These are phyloP conservation scores for Drosophila kurseongensis DNA, from an alignment of 1,140 invertebrate genomes.

Conservation along the genomic window DNA sequence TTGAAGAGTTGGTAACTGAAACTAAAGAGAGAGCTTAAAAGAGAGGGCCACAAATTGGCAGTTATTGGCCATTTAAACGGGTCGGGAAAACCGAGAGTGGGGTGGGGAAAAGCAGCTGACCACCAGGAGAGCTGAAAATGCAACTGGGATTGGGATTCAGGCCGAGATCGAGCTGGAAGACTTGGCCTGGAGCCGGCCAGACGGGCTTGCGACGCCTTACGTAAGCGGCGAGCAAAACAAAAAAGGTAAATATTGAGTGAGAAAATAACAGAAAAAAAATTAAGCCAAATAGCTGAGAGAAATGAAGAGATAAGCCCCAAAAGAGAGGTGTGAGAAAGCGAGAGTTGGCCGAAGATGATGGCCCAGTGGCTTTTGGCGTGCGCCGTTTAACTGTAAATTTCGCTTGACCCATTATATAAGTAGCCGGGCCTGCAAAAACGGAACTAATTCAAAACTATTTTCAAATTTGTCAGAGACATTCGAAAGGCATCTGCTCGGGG, in stretches of 20 bases:
- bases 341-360: constrained; percentile 47
- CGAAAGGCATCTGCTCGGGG: constrained; percentile 16
- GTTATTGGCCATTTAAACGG: constrained; percentile 14
- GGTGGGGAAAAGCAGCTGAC: constrained; percentile 29
- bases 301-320: constrained; percentile 14
- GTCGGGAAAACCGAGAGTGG: constrained; percentile 17
- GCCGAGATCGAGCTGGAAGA: constrained; percentile 8
- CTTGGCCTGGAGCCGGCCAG: constrained; percentile 49
- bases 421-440: constrained; percentile 54
- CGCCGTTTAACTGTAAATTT: constrained; percentile 49
- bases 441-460: constrained; percentile 60
- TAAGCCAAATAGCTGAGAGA: constrained; percentile 59
- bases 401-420: constrained; percentile 70
- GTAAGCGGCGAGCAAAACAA: constrained; percentile 79
- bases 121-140: constrained; percentile 13
- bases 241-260: constrained; percentile 81
- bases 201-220: constrained; percentile 59
- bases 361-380: constrained; percentile 42
- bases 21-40: constrained; percentile 23
- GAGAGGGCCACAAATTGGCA: constrained; percentile 3
- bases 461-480: constrained; percentile 21
- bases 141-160: constrained; percentile 9
- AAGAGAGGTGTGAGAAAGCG: constrained; percentile 46
- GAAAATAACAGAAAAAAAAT: constrained; percentile 46
- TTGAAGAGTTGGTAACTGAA: constrained; percentile 19